A percentile compares a stretch with the other conserved stretches of the same genome.
phyloP scores from a whole-genome alignment of 2,888 invertebrate genomes.

The Nemotelus nigrinus region DNA sequence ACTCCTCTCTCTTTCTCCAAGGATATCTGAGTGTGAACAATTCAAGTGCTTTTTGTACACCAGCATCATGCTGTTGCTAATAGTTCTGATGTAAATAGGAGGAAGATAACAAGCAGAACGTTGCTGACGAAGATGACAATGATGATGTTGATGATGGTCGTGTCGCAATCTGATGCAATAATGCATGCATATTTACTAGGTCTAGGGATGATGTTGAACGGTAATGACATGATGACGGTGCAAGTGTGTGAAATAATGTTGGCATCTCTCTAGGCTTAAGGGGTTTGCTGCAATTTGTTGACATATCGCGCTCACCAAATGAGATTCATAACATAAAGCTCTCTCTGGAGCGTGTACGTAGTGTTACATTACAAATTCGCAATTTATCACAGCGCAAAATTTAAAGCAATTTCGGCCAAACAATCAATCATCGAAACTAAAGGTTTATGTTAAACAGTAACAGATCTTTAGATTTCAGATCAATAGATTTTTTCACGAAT shows the following conservation, averaged over 20 bases:
- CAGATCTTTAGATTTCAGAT: too few relatives aligned
- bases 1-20: too few relatives aligned
- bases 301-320: slow-evolving; percentile 26
- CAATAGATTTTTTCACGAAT: too few relatives aligned
- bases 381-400: too few relatives aligned
- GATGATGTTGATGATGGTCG: neutral
- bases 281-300: slow-evolving; percentile 35
- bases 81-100: neutral
- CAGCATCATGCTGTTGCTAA: neutral
- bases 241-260: slow-evolving; percentile 10
- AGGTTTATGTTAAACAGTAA: too few relatives aligned
- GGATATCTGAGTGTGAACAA: too few relatives aligned
- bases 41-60: neutral
- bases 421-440: too few relatives aligned
- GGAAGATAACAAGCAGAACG: neutral
- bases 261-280: slow-evolving; percentile 4
- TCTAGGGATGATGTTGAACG: neutral
- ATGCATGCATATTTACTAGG: too few relatives aligned
- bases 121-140: slow-evolving; percentile 2
- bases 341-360: too few relatives aligned
- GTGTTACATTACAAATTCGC: too few relatives aligned
- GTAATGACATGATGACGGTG: slow-evolving; percentile 5
- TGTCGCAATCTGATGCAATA: too few relatives aligned
- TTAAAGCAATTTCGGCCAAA: too few relatives aligned
- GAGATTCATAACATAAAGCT: slow-evolving; percentile 7